Base-by-base conservation (phyloP, 2,888 invertebrate genomes). In the Phrixothrix hirtus region DNA sequence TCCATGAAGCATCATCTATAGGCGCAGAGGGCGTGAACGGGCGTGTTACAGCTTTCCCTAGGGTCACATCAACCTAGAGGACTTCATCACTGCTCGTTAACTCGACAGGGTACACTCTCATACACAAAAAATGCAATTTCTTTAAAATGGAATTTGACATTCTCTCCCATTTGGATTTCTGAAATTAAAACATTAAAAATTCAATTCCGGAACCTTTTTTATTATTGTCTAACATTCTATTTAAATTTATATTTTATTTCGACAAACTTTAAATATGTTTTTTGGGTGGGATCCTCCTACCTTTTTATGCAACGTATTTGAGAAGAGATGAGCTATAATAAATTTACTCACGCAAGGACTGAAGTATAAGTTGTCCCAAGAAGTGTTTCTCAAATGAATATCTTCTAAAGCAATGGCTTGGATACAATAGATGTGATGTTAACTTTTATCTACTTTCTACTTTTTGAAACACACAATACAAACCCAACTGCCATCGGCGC, bases 81-180 rank as follows among this genome's bases (percentile, higher is more conserved):
- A 63, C 62, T 61, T 63, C 62, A 63, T 61, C 62, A 58, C 58
- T 50, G 57, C 62, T 63, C 62, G 62, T 61, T 63, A 62, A 58
- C 58, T 58, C 55, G 50, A 57, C 55, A 52, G 47, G 50, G 44
- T 49, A 52, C 47, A 56, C 39, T 52, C 43, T 29, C 46, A 10
- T 15, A 10, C 46, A 32, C 26, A 52, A 39, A 46, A 41, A 39
- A 45, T 36, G 36, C 27, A 30, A 36, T 36, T 36, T 26, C 42
- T 43, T 43, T 32, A 14, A 15, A 26, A 34, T 26, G 42, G 25
- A 31, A 26, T 43, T 30, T 43, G 9, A 31, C 34, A 34, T 43
- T 43, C 42, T 12, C 29, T 12, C 34, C 36, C 38, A 38, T 38
- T 37, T 32, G 46, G 46, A 15, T 38, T 37, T 29, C 29, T 12